Percentiles rank a stretch among this genome's conserved stretches.
Conservation (phyloP, 2,797 vertebrate genomes). For the Selene dorsalis region DNA sequence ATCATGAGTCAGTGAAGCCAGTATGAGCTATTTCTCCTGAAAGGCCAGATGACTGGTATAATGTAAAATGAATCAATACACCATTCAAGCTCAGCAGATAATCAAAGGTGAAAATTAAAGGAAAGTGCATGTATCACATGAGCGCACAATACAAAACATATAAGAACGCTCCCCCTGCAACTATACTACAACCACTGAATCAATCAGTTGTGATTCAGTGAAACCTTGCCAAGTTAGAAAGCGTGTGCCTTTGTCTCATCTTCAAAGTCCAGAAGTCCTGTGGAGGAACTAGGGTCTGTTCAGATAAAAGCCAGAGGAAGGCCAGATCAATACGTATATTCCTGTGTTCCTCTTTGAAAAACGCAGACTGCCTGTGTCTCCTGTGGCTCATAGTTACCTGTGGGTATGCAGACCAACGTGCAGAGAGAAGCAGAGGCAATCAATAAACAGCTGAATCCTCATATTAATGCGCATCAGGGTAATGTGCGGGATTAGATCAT, state of each 20-base stretch:
- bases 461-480: slow-evolving; percentile 38
- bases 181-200: slow-evolving; percentile 18
- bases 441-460: slow-evolving; percentile 54
- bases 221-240: slow-evolving; percentile 47
- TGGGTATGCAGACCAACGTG: slow-evolving; percentile 50
- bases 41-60: slow-evolving; percentile 11
- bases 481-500: slow-evolving; percentile 28
- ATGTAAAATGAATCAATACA: slow-evolving; percentile 36
- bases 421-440: slow-evolving; percentile 44
- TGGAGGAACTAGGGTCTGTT: slow-evolving; percentile 58
- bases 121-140: background rate
- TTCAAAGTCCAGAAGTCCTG: slow-evolving; percentile 61
- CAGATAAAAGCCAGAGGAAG: slow-evolving; percentile 61
- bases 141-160: background rate
- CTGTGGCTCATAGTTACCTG: slow-evolving; percentile 38
- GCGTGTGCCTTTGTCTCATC: slow-evolving; percentile 47
- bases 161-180: background rate
- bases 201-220: slow-evolving; percentile 47
- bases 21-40: slow-evolving; percentile 7
- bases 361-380: slow-evolving; percentile 49
- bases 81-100: slow-evolving; percentile 13
- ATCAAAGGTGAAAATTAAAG: slow-evolving; percentile 25
- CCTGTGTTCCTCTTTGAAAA: slow-evolving; percentile 59
- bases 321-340: slow-evolving; percentile 70
- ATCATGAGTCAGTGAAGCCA: slow-evolving; percentile 10